These are phyloP conservation scores for Muraenolepis orangiensis DNA, from an alignment of 2,797 vertebrate genomes.

Conservation along the genomic window DNA sequence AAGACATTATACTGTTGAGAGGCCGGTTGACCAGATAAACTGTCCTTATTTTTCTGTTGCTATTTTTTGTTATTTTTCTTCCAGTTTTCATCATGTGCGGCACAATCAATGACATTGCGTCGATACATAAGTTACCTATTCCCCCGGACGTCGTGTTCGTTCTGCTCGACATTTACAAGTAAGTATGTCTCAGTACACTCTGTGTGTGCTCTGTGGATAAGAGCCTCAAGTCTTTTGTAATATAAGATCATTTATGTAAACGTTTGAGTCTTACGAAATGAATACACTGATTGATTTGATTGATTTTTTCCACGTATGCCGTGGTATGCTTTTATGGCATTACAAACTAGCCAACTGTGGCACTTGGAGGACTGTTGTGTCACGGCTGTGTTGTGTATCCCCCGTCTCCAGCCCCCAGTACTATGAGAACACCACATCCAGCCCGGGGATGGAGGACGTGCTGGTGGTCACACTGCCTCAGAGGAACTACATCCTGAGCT, in stretches of 20 bases:
- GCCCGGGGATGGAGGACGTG: constrained; percentile 61
- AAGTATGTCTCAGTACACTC: constrained; percentile 44
- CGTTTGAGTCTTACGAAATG: no score
- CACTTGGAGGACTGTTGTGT: not conserved
- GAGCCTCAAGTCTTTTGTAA: no score
- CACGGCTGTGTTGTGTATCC: not conserved
- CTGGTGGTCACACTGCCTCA: constrained; percentile 71
- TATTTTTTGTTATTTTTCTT: not conserved
- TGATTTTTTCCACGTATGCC: no score
- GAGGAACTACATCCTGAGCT: constrained; percentile 49
- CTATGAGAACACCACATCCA: constrained; percentile 60
- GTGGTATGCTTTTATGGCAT: no score
- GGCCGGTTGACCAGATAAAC: no score
- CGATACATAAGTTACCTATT: constrained; percentile 53
- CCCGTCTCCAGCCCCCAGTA: constrained; percentile 60
- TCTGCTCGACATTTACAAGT: constrained; percentile 93
- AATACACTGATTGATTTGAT: no score
- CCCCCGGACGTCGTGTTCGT: constrained; percentile 79
- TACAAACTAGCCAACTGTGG: no score
- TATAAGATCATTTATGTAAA: no score
- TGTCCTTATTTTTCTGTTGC: no score
- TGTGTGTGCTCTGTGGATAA: no score
- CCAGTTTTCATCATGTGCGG: constrained; percentile 90
- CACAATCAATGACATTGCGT: constrained; percentile 53
- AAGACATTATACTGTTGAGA: not conserved